These are phyloP conservation scores for Coelopa pilipes DNA, from an alignment of 2,888 invertebrate species.

Conservation along the genomic window DNA sequence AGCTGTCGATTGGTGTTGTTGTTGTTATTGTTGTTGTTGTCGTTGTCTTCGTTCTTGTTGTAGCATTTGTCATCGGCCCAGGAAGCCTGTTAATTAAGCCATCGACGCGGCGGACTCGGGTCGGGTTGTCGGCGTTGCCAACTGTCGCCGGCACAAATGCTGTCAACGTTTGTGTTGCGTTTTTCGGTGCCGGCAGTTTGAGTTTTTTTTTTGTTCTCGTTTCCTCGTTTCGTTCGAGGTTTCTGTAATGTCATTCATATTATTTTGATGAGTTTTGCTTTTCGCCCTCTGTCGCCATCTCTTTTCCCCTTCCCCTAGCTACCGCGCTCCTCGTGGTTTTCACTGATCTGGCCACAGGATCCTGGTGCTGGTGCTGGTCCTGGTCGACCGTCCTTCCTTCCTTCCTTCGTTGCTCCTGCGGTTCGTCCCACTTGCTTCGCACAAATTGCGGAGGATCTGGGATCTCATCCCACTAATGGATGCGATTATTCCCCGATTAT, in stretches of 20 bases:
- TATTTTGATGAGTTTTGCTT: slow-evolving; percentile 27
- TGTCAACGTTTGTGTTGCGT: slow-evolving; percentile 20
- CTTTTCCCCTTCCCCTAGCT: background rate
- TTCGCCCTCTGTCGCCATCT: background rate
- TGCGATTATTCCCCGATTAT: slow-evolving; percentile 60
- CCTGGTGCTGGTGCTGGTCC: background rate
- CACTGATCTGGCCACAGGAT: slow-evolving; percentile 1
- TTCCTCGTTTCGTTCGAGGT: background rate
- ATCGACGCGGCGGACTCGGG: slow-evolving; percentile 45
- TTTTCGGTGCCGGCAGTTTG: background rate
- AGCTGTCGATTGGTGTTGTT: background rate
- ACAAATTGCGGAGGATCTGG: slow-evolving; percentile 3
- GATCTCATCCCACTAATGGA: slow-evolving; percentile 55
- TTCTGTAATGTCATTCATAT: slow-evolving; percentile 20
- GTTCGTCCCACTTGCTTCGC: background rate
- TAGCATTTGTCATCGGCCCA: slow-evolving; percentile 9
- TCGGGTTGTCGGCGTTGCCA: slow-evolving; percentile 30
- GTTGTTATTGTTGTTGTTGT: slow-evolving; percentile 20
- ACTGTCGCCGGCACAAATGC: slow-evolving; percentile 32
- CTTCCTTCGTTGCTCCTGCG: no score
- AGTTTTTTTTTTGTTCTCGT: no score
- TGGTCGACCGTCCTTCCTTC: no score
- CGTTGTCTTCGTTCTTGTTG: slow-evolving; percentile 17
- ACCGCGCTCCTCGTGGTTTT: background rate
- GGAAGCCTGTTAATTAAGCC: slow-evolving; percentile 59